A percentile compares a stretch with the other conserved stretches of the same genome.
phyloP scores from a whole-genome alignment of 2,113 vertebrate genomes.

The Fukomys damarensis region DNA sequence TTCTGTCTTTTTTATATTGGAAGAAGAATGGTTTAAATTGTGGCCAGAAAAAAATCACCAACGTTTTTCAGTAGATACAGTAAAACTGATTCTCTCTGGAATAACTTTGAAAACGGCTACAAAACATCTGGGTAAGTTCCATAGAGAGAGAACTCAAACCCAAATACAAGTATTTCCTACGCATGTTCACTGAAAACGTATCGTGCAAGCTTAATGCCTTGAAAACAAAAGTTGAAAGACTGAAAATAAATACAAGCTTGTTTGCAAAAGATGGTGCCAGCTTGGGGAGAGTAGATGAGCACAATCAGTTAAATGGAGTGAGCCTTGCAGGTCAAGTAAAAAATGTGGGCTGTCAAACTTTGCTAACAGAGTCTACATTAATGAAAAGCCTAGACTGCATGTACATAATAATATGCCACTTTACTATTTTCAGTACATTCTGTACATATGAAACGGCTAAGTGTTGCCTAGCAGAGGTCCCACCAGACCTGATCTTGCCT shows the following conservation, averaged over 20 bases:
- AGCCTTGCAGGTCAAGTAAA: constrained; percentile 50
- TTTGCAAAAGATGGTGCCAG: neutral
- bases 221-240: neutral
- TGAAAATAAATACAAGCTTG: neutral
- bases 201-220: constrained; percentile 12
- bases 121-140: constrained; percentile 40
- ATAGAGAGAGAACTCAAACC: neutral
- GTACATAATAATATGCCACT: constrained; percentile 58
- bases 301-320: constrained; percentile 33
- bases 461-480: constrained; percentile 65
- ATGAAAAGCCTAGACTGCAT: constrained; percentile 55
- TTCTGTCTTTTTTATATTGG: constrained; percentile 15
- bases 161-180: constrained; percentile 18
- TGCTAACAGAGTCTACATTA: constrained; percentile 41
- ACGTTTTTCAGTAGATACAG: neutral
- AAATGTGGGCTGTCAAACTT: constrained; percentile 19
- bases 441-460: constrained; percentile 61
- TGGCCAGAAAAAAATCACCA: neutral
- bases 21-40: neutral
- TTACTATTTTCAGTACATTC: constrained; percentile 67
- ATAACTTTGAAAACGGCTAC: constrained; percentile 20
- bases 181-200: neutral
- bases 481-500: constrained; percentile 52
- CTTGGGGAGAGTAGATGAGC: constrained; percentile 7
- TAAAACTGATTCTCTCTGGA: neutral